These are phyloP conservation scores for Gymnosoma rotundatum DNA, from an alignment of 2,888 invertebrate genomes.

Conservation along the genomic window DNA sequence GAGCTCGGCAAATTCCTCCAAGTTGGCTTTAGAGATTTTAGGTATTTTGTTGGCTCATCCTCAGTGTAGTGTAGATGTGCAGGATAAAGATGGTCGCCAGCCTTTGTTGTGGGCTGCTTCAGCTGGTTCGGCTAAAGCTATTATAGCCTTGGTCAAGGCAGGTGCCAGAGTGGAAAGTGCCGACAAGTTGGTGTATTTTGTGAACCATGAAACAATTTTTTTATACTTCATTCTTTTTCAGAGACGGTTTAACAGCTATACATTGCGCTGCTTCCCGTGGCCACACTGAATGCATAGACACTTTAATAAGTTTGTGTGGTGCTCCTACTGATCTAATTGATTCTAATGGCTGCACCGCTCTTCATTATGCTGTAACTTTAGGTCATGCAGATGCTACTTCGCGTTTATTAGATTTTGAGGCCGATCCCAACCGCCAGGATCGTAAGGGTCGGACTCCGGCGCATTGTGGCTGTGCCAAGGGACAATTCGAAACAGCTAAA, in stretches of 20 bases:
- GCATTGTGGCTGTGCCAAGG: slow-evolving; percentile 97
- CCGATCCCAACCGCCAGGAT: slow-evolving; percentile 96
- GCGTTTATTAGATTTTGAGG: slow-evolving; percentile 92
- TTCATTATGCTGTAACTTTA: slow-evolving; percentile 98
- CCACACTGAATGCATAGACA: slow-evolving; percentile 95
- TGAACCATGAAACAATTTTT: neutral
- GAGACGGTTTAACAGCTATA: slow-evolving; percentile 96
- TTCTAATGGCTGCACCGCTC: slow-evolving; percentile 96
- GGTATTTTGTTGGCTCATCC: slow-evolving; percentile 90
- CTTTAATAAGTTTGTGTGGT: slow-evolving; percentile 92
- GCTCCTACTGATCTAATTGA: slow-evolving; percentile 95
- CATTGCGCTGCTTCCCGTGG: slow-evolving; percentile 99
- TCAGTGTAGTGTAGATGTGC: slow-evolving; percentile 91
- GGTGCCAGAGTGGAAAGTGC: slow-evolving; percentile 91
- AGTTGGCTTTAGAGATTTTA: slow-evolving; percentile 84
- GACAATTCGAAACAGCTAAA: slow-evolving; percentile 94
- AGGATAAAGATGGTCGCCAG: slow-evolving; percentile 96
- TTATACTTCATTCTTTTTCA: slow-evolving; percentile 76
- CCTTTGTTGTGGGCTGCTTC: slow-evolving; percentile 99
- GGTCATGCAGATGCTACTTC: slow-evolving; percentile 97
- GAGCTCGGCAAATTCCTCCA: slow-evolving; percentile 77
- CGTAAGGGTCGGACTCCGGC: slow-evolving; percentile 95
- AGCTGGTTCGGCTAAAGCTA: slow-evolving; percentile 96
- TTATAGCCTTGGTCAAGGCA: slow-evolving; percentile 92
- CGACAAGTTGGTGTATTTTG: slow-evolving; percentile 85